Conservation (phyloP, 2,888 invertebrate genomes). For the Poecilus cupreus region DNA sequence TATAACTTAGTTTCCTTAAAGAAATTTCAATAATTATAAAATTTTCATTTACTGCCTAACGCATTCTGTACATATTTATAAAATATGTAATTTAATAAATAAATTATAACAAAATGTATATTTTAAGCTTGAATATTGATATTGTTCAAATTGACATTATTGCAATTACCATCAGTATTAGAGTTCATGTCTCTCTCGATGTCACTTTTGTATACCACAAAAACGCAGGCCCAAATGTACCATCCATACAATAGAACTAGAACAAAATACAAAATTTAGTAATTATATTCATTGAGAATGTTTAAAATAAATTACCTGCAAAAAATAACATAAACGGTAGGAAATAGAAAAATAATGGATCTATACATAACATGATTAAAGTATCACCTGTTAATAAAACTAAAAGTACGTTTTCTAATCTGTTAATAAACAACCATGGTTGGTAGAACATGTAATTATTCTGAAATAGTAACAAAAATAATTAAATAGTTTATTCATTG, state of each 20-base stretch:
- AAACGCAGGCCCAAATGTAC: conserved; percentile 42
- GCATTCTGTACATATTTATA: background rate
- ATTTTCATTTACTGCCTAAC: no score
- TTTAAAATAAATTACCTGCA: background rate
- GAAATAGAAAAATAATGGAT: background rate
- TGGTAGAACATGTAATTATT: conserved; percentile 39
- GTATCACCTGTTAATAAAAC: background rate
- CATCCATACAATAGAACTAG: conserved; percentile 28
- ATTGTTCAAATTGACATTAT: conserved; percentile 22
- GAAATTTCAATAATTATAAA: no score
- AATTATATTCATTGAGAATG: background rate
- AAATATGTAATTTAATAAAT: conserved; percentile 8
- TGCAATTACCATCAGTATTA: background rate
- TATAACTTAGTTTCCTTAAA: no score
- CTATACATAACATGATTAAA: background rate
- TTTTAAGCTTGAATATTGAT: conserved; percentile 2
- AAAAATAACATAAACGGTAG: background rate
- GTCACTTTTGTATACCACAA: conserved; percentile 8
- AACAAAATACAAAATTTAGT: background rate
- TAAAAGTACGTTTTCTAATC: background rate
- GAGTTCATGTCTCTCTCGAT: conserved; percentile 10
- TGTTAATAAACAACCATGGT: conserved; percentile 25
- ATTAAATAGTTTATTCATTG: no score
- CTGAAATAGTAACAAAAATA: background rate
- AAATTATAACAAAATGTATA: background rate